Evolutionary conservation across 2,797 vertebrate genomes (phyloP).

Genomic region (Squalus acanthias): DNA sequence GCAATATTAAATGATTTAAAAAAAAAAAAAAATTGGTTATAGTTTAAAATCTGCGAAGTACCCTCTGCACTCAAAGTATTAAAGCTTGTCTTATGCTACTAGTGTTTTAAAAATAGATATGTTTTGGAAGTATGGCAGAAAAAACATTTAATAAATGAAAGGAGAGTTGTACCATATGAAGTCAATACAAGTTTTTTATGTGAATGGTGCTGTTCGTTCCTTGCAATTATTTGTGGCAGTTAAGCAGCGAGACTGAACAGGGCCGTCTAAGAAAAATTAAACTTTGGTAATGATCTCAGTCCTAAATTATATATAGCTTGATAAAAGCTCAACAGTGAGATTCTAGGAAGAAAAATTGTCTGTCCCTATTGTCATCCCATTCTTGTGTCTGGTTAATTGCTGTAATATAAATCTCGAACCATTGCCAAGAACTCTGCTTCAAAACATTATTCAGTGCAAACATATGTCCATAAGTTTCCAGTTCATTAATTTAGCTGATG

Average conservation of each 20-base stretch:
- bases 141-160: not conserved
- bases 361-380: not conserved
- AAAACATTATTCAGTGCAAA: not conserved
- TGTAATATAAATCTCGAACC: not conserved
- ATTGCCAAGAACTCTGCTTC: not conserved
- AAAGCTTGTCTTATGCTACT: not conserved
- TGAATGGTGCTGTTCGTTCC: not conserved
- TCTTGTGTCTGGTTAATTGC: not conserved
- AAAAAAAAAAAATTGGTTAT: not conserved
- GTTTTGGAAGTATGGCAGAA: not conserved
- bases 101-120: not conserved
- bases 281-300: not conserved
- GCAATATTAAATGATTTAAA: not conserved
- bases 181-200: not conserved
- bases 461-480: not conserved
- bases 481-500: not conserved
- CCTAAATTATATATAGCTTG: not conserved
- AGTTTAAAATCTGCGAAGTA: not conserved
- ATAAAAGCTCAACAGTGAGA: not conserved
- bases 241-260: not conserved
- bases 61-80: not conserved
- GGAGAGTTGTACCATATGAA: not conserved
- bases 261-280: not conserved
- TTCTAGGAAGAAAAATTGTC: not conserved
- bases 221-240: not conserved